These are phyloP conservation scores for Melanerpes formicivorus DNA, from an alignment of 2,113 vertebrate species.

Conservation along the genomic window DNA sequence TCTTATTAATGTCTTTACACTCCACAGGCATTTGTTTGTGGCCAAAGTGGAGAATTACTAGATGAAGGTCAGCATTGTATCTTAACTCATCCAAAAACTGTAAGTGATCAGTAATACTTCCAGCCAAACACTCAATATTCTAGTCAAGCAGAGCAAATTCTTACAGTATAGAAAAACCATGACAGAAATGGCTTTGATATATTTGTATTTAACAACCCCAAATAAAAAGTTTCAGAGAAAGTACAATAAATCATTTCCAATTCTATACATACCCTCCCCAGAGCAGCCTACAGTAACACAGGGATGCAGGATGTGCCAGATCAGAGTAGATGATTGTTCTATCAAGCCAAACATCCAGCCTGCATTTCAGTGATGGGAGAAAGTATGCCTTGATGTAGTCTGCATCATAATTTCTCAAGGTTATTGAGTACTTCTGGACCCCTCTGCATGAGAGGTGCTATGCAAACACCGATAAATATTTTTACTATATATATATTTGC, in stretches of 20 bases:
- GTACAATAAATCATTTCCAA: neutral
- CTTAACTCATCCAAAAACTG: neutral
- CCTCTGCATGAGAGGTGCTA: neutral
- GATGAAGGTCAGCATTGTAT: neutral
- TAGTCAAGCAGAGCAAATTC: neutral
- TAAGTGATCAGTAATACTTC: neutral
- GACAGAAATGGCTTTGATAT: slow-evolving; percentile 25
- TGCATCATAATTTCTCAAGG: slow-evolving; percentile 35
- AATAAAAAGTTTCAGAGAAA: slow-evolving; percentile 13
- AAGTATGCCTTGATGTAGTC: neutral
- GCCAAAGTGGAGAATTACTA: neutral
- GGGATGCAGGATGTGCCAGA: neutral
- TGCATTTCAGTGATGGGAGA: slow-evolving; percentile 39
- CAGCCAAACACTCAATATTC: slow-evolving; percentile 2
- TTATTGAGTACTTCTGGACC: slow-evolving; percentile 8
- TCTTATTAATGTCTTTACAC: neutral
- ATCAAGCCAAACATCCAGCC: neutral
- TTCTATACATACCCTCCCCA: neutral
- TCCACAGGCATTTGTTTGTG: neutral
- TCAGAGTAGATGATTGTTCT: slow-evolving; percentile 12
- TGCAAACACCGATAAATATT: neutral
- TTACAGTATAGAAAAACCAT: neutral
- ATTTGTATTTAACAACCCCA: slow-evolving; percentile 10
- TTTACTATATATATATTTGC: neutral
- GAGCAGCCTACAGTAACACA: neutral